A percentile compares a stretch with the other conserved stretches of the same genome.
Conservation (phyloP, 2,888 invertebrate species). For the Pinctada fucata region DNA sequence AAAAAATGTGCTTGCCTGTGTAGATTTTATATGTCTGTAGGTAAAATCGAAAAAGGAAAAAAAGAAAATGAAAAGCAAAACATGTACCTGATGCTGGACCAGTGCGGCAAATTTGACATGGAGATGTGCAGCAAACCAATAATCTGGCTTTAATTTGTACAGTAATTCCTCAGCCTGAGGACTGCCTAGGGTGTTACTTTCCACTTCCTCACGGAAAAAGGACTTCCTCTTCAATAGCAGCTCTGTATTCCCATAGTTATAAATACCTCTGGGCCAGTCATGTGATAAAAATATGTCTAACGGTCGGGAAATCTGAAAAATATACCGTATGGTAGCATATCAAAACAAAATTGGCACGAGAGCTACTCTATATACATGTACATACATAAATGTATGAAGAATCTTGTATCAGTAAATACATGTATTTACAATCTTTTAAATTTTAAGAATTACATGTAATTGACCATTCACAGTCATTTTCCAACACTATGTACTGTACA, state of each 20-base stretch:
- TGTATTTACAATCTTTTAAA: too few species aligned
- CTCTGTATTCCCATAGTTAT: constrained; percentile 88
- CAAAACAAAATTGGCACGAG: neutral
- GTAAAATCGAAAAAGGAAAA: too few species aligned
- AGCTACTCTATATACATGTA: too few species aligned
- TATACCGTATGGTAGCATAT: neutral
- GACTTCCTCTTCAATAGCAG: constrained; percentile 87
- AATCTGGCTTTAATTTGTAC: constrained; percentile 87
- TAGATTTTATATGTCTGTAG: too few species aligned
- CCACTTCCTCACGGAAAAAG: constrained; percentile 90
- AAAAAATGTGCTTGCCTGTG: too few species aligned
- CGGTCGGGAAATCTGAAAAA: constrained; percentile 76
- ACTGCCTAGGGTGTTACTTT: constrained; percentile 90
- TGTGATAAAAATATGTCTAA: constrained; percentile 95
- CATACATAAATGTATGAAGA: too few species aligned
- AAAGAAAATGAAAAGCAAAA: neutral
- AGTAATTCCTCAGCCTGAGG: constrained; percentile 89
- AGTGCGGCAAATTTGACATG: constrained; percentile 96
- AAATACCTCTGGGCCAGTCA: constrained; percentile 96
- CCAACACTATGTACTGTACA: too few species aligned
- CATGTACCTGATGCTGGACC: constrained; percentile 83
- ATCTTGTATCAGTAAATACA: too few species aligned
- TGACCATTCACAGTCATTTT: too few species aligned
- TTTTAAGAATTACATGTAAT: too few species aligned
- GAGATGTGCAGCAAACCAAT: constrained; percentile 97